Evolutionary conservation across 2,797 vertebrate species (phyloP), one percentile per base, ranked within the genome.

Genomic region (Lemur catta): DNA sequence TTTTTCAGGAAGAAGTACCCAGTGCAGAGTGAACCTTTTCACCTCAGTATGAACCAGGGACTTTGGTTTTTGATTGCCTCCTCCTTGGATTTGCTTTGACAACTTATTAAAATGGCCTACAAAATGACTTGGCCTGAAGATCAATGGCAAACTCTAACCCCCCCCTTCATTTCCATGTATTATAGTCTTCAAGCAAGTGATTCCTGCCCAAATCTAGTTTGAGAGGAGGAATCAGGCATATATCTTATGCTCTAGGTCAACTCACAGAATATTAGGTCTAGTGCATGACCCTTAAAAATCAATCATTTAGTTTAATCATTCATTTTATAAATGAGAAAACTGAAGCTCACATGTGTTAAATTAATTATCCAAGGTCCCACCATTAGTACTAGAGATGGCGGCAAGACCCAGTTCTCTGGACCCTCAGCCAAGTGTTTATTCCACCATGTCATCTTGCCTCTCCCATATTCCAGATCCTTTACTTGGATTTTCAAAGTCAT

Each of bases 401-500:
- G 2, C 6, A 90, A 93, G 52, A 24, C 0, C 7, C 20, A 74
- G 50, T 22, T 92, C 92, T 81, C 55, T 50, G 33, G 52, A 33
- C 18, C 79, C 84, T 82, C 10, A 13, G 57, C 20, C 67, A 65
- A 33, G 30, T 28, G 18, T 52, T 72, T 26, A 85, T 86, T 57
- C 30, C 0, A 43, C 13, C 50, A 2, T 12, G 57, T 67, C 74
- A 55, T 48, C 24, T 79, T 86, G 18, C 33, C 43, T 79, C 7
- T 48, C 46, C 28, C 35, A 74, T 33, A 46, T 85, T 93, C 71
- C 33, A 90, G 30, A 84, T 65, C 55, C 67, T 96, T 88, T 78
- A 33, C 72, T 67, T 96, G 79, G 55, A 78, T 94, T 94, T 96
- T 88, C 95, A 92, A 65, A 95, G 65, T 93, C 76, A 96, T 63